Conservation (phyloP, 2,888 invertebrate genomes). For the Melieria omissa region DNA sequence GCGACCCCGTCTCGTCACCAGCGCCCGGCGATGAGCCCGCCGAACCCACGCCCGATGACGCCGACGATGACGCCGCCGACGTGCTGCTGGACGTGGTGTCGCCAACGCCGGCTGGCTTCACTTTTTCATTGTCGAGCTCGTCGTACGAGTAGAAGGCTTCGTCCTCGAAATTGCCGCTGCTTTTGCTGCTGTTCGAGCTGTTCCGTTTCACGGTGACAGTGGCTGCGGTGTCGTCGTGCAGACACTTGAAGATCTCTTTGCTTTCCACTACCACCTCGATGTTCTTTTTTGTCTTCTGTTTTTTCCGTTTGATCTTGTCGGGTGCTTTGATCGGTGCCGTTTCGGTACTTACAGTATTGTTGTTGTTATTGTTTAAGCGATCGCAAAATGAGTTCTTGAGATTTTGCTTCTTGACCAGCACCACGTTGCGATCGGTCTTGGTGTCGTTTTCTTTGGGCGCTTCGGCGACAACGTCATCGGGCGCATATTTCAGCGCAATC, state of each 20-base stretch:
- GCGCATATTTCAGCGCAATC: conserved; percentile 51
- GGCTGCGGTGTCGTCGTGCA: conserved; percentile 17
- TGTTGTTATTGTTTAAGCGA: conserved; percentile 43
- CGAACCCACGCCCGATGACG: neutral
- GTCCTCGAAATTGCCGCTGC: conserved; percentile 52
- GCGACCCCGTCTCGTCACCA: conserved; percentile 18
- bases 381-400: conserved; percentile 51
- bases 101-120: neutral
- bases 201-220: conserved; percentile 47
- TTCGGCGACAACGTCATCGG: conserved; percentile 49
- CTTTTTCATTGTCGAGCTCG: conserved; percentile 45
- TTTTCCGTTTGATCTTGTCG: conserved; percentile 32
- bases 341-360: conserved; percentile 36
- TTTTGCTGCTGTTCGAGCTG: conserved; percentile 51
- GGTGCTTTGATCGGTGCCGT: neutral
- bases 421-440: conserved; percentile 55
- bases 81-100: conserved; percentile 2
- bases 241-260: conserved; percentile 22
- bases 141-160: conserved; percentile 51
- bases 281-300: conserved; percentile 7
- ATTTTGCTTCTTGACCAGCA: conserved; percentile 54
- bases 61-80: conserved; percentile 18
- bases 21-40: conserved; percentile 3
- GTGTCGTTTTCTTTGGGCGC: conserved; percentile 48
- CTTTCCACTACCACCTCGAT: conserved; percentile 6